Evolutionary conservation across 2,113 vertebrate genomes (phyloP).

Genomic region (Tetraodon nigroviridis): DNA sequence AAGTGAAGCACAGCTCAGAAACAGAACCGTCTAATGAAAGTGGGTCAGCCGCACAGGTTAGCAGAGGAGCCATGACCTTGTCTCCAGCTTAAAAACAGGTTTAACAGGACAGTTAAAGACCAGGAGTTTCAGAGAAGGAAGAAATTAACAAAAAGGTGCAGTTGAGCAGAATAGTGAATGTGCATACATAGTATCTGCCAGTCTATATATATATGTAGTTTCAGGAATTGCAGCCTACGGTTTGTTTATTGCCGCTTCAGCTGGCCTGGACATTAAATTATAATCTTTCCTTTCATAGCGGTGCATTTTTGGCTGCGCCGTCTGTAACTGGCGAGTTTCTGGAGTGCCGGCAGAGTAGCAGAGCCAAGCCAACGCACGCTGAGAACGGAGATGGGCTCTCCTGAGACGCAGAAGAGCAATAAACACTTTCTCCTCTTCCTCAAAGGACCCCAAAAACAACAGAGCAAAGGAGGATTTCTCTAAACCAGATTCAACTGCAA

Average conservation of each 20-base stretch:
- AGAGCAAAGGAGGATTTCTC: constrained; percentile 13
- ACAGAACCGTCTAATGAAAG: constrained; percentile 34
- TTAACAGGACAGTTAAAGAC: too few relatives aligned
- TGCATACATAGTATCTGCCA: too few relatives aligned
- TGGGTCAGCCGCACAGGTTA: neutral
- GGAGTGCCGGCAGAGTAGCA: constrained; percentile 21
- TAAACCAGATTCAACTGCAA: constrained; percentile 5
- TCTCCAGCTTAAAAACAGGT: too few relatives aligned
- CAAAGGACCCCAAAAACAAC: constrained; percentile 9
- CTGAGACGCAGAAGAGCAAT: constrained; percentile 14
- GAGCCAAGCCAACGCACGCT: constrained; percentile 25
- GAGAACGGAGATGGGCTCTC: constrained; percentile 21
- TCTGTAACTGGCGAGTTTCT: constrained; percentile 20
- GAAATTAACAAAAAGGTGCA: too few relatives aligned
- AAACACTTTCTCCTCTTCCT: constrained; percentile 23
- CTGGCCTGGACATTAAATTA: constrained; percentile 8
- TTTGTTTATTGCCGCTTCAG: constrained; percentile 24
- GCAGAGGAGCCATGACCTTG: too few relatives aligned
- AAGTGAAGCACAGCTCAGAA: constrained; percentile 17
- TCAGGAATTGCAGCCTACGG: neutral
- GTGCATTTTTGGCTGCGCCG: constrained; percentile 23
- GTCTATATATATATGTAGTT: too few relatives aligned
- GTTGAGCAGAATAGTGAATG: too few relatives aligned
- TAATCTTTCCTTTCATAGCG: constrained; percentile 20
- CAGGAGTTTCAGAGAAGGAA: too few relatives aligned